Evolutionary conservation across 2,888 invertebrate genomes (phyloP), one percentile per base, ranked within the genome.

Genomic region (Stenolophus ochropezus): DNA sequence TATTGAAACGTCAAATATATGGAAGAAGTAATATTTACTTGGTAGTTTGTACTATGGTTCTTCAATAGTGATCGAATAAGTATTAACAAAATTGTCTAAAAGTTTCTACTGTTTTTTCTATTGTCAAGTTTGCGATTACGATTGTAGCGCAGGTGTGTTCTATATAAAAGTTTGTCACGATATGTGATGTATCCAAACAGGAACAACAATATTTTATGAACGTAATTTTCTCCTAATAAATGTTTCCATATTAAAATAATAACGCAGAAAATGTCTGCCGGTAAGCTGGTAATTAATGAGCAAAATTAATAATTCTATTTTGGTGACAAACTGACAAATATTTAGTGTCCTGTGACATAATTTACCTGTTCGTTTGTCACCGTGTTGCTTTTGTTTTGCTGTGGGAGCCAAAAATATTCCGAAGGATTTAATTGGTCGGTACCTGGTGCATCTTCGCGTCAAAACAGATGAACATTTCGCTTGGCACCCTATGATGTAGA

Each of bases 401-500:
- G 42, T 16, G 11, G 18, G 8, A 42, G 33, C 71, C 71, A 71
- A 71, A 42, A 42, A 42, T 71, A 71, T 14, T 20, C 18, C 2
- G 18, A 4, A 6, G 25, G 20, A 18, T 71, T 65, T 65, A 65
- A 65, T 65, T 65, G 23, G 65, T 65, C 20, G 16, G 42, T 42
- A 71, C 71, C 71, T 47, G 47, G 47, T 71, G 47, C 47, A 71
- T 42, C 33, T 33, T 71, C 16, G 18, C 33, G 16, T 71, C 16
- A 18, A 20, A 71, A 42, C 47, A 71, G 61, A 61, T 61, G 61
- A 61, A 61, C n/a, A 71, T 71, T 18, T 71, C 71, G 5, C 69
- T 71, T 71, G 71, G 71, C 71, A 71, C 20, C 42, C 71, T 71
- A 33, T 33, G 25, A 23, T 18, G 18, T 42, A 33, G 71, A 71